These are phyloP conservation scores for Pterostichus madidus DNA, from an alignment of 2,888 invertebrate species.

Conservation along the genomic window DNA sequence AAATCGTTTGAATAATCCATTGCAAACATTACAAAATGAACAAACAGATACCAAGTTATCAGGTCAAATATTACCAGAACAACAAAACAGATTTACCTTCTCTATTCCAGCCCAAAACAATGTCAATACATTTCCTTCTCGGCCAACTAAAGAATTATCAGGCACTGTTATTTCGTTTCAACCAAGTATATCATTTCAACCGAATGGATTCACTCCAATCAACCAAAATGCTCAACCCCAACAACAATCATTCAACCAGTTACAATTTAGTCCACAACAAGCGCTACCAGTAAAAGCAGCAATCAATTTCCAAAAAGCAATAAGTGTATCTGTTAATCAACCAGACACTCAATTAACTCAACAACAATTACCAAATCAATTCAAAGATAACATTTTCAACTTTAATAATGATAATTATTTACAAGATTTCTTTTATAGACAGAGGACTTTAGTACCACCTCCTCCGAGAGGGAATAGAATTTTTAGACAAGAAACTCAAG, in stretches of 20 bases:
- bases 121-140: constrained; percentile 62
- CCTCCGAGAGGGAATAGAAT: constrained; percentile 71
- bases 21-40: neutral
- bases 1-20: neutral
- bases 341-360: constrained; percentile 70
- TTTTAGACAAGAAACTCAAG: constrained; percentile 75
- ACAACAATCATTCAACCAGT: constrained; percentile 66
- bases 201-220: constrained; percentile 40
- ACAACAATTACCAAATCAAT: constrained; percentile 67
- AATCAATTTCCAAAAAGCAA: constrained; percentile 71
- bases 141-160: constrained; percentile 69
- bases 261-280: constrained; percentile 76
- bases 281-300: constrained; percentile 74
- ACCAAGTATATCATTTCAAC: constrained; percentile 77
- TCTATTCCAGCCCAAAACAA: constrained; percentile 55
- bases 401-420: constrained; percentile 57
- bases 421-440: constrained; percentile 54
- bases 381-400: constrained; percentile 43
- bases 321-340: constrained; percentile 29
- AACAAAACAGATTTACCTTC: constrained; percentile 37
- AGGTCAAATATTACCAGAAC: constrained; percentile 47
- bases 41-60: constrained; percentile 67
- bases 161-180: constrained; percentile 77
- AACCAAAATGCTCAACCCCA: neutral
- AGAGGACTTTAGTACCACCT: constrained; percentile 58